Percentiles rank a stretch among this genome's conserved stretches.
Conservation (phyloP, 2,888 invertebrate genomes). For the Drosophila falleni region DNA sequence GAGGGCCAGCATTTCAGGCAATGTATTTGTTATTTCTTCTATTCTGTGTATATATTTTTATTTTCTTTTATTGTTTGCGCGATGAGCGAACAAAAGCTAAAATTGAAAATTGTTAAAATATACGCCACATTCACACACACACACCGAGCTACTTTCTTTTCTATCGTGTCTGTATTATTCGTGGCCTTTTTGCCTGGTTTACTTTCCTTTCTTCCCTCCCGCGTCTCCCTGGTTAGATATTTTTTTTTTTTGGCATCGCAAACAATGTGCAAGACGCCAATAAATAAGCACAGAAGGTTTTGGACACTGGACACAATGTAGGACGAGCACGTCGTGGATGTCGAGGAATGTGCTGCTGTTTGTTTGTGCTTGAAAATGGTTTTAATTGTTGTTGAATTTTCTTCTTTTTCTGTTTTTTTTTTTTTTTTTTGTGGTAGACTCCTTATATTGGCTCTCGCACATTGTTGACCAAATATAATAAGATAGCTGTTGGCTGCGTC, state of each 20-base stretch:
- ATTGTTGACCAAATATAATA: conserved; percentile 79
- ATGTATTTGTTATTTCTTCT: conserved; percentile 52
- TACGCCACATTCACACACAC: conserved; percentile 44
- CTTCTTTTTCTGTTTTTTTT: conserved; percentile 19
- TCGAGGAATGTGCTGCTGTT: conserved; percentile 55
- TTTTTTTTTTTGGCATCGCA: conserved; percentile 52
- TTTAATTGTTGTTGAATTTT: conserved; percentile 75
- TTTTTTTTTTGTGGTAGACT: conserved; percentile 38
- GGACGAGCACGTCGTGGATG: conserved; percentile 30
- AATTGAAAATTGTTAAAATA: conserved; percentile 80
- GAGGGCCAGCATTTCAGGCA: conserved; percentile 35
- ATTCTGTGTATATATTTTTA: conserved; percentile 15
- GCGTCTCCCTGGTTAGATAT: conserved; percentile 6
- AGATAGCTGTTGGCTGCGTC: conserved; percentile 65
- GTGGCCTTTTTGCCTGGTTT: conserved; percentile 77
- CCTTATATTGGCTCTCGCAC: conserved; percentile 59
- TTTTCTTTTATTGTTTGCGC: conserved; percentile 55
- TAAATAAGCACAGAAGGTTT: conserved; percentile 68
- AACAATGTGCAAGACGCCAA: conserved; percentile 79
- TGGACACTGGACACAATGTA: conserved; percentile 39
- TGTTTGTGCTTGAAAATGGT: conserved; percentile 75
- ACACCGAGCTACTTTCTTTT: conserved; percentile 64
- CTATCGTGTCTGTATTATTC: conserved; percentile 55
- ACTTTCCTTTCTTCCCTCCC: conserved; percentile 53
- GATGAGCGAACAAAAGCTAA: conserved; percentile 72